These are phyloP conservation scores for Cheilosia pagana DNA, from an alignment of 2,888 invertebrate species.

Conservation along the genomic window DNA sequence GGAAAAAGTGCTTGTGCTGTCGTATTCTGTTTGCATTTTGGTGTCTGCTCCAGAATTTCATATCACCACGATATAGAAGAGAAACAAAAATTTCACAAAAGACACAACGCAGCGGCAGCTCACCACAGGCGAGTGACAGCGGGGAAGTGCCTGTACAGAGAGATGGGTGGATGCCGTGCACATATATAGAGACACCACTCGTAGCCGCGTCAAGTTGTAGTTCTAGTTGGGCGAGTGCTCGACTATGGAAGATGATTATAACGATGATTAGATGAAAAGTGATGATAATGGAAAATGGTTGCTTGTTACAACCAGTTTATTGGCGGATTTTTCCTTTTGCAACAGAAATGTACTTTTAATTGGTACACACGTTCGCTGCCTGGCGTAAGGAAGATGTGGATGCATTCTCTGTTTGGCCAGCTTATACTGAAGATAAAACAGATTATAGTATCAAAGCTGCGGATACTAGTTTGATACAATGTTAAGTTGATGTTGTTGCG, in stretches of 20 bases:
- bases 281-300: conserved; percentile 72
- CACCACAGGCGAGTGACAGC: conserved; percentile 25
- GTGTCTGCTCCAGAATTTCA: conserved; percentile 37
- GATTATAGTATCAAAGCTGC: conserved; percentile 16
- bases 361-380: conserved; percentile 32
- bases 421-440: conserved; percentile 29
- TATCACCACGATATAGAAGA: conserved; percentile 5
- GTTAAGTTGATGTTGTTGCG: conserved; percentile 7
- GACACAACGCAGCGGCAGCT: conserved; percentile 5
- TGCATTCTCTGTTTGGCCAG: conserved; percentile 22
- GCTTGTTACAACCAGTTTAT: conserved; percentile 63
- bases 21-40: conserved; percentile 29
- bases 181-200: conserved; percentile 12
- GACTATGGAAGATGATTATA: conserved; percentile 48
- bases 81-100: conserved; percentile 42
- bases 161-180: no score
- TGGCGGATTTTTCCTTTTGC: conserved; percentile 48
- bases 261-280: conserved; percentile 74
- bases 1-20: conserved; percentile 22
- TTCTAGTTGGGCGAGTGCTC: conserved; percentile 62
- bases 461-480: conserved; percentile 37
- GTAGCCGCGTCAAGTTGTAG: conserved; percentile 39
- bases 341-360: conserved; percentile 67
- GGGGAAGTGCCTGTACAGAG: conserved; percentile 7
- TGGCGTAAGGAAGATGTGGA: conserved; percentile 12